Conservation (phyloP, 2,797 vertebrate genomes). For the Poeciliopsis infans region DNA sequence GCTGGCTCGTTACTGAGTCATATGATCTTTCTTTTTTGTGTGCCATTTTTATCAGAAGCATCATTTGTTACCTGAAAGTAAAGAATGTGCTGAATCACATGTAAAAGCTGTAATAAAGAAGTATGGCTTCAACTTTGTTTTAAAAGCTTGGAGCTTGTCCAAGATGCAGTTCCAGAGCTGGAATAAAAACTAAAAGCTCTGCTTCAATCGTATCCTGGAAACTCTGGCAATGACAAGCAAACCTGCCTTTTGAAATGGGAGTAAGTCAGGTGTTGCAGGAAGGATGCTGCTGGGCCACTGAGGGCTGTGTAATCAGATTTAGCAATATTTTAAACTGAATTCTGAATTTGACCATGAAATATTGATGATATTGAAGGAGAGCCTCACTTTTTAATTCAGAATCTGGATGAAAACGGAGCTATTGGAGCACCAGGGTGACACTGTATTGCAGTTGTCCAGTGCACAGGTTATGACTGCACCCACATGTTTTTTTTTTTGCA, state of each 20-base stretch:
- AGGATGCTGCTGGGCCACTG: not conserved
- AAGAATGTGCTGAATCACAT: not conserved
- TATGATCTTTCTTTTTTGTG: not conserved
- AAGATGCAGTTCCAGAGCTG: not conserved
- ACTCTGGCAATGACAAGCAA: not conserved
- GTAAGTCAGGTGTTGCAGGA: not conserved
- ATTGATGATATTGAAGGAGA: not conserved
- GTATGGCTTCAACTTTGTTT: not conserved
- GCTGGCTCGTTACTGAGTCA: conserved; percentile 22
- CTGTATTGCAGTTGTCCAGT: not conserved
- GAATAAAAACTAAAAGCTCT: not conserved
- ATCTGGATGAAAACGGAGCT: not conserved
- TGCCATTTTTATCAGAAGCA: not conserved
- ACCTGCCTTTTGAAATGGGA: not conserved
- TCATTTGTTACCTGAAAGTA: not conserved
- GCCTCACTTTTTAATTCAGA: not conserved
- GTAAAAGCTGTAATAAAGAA: not conserved
- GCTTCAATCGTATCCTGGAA: not conserved
- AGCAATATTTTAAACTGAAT: not conserved
- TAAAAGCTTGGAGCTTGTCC: not conserved
- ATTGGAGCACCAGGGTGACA: not conserved
- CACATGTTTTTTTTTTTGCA: not conserved
- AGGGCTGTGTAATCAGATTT: not conserved
- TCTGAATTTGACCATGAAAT: not conserved
- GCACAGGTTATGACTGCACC: not conserved